phyloP scores from a whole-genome alignment of 2,797 vertebrate species.

The Parotocinclus haroldoi region DNA sequence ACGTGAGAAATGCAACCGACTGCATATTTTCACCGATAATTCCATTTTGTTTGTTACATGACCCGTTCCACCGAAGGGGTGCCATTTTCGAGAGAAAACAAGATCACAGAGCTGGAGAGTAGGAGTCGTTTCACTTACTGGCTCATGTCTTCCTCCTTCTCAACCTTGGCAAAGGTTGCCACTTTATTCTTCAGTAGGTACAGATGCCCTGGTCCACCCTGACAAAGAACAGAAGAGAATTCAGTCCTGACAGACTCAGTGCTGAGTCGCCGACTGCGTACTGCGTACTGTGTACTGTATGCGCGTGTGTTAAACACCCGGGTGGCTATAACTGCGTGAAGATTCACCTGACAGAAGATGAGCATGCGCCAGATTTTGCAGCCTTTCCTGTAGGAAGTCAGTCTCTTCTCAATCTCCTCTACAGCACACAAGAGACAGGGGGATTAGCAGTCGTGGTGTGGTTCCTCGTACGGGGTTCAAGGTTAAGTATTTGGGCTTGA shows the following conservation, averaged over 20 bases:
- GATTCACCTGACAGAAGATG: constrained; percentile 93
- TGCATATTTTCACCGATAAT: not conserved
- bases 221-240: constrained; percentile 19
- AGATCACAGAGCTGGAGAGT: not conserved
- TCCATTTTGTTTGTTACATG: too few species aligned
- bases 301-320: too few species aligned
- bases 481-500: too few species aligned
- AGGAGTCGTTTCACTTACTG: constrained; percentile 75
- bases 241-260: not conserved
- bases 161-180: constrained; percentile 97
- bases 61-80: too few species aligned
- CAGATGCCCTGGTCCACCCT: constrained; percentile 95
- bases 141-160: constrained; percentile 98
- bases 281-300: too few species aligned
- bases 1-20: not conserved
- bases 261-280: too few species aligned
- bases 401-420: constrained; percentile 98
- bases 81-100: too few species aligned
- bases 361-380: constrained; percentile 98
- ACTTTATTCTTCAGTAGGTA: constrained; percentile 98
- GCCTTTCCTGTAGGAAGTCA: constrained; percentile 89
- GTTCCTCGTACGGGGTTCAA: too few species aligned
- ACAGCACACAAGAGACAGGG: constrained; percentile 33
- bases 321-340: too few species aligned
- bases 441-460: constrained; percentile 2